Conservation (phyloP, 2,113 vertebrate genomes). For the Channa maculata region DNA sequence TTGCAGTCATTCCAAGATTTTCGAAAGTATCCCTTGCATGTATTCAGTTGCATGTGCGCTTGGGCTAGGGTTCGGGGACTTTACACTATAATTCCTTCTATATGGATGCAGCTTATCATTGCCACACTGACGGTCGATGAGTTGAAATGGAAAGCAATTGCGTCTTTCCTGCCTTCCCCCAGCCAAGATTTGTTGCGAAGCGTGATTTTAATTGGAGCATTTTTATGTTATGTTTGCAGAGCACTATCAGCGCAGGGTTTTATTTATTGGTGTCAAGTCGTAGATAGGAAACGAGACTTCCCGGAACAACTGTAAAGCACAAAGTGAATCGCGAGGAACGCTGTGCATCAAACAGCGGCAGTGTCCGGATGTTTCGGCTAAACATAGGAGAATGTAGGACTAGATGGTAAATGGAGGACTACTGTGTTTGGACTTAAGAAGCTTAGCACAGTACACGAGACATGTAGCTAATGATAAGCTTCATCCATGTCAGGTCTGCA, state of each 20-base stretch:
- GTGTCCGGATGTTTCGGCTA: conserved; percentile 4
- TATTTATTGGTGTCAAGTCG: conserved; percentile 67
- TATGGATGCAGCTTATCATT: conserved; percentile 83
- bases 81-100: conserved; percentile 52
- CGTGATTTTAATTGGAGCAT: conserved; percentile 1
- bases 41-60: conserved; percentile 81
- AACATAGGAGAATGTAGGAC: not conserved
- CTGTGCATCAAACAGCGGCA: not conserved
- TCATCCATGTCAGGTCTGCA: conserved; percentile 73
- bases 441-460: conserved; percentile 63
- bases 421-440: not conserved
- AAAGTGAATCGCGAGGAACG: conserved; percentile 48
- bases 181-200: not conserved
- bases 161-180: not conserved
- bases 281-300: conserved; percentile 65
- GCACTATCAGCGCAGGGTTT: conserved; percentile 76
- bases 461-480: conserved; percentile 74
- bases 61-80: conserved; percentile 48
- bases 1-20: conserved; percentile 85
- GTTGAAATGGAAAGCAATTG: not conserved
- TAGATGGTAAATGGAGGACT: not conserved
- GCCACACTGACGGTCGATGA: conserved; percentile 20
- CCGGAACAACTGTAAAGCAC: conserved; percentile 79
- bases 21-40: conserved; percentile 88
- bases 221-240: conserved; percentile 66